Base-by-base conservation (phyloP, 2,113 vertebrate genomes). In the Mobula birostris region DNA sequence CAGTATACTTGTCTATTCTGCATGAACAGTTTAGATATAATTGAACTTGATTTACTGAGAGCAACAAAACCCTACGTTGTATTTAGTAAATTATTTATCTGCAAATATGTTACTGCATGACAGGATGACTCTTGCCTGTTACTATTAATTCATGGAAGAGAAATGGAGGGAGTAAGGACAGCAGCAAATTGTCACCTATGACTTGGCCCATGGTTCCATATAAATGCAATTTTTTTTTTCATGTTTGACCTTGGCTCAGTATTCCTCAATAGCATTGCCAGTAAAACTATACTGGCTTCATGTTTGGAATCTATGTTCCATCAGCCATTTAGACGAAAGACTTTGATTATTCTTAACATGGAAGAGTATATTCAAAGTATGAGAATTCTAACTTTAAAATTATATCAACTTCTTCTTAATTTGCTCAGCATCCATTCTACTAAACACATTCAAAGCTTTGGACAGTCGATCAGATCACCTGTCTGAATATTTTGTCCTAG, bases 21-120 rank as follows among this genome's bases (percentile, higher is more conserved):
- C 85, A 24, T 61, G 85, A 88, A 61, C 85, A 66, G 61, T n/a
- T 87, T n/a, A 11, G 48, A 24, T 29, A 58, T 58, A 11, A 56
- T 61, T 87, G 2, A 4, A 87, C 82, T 27, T 56, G 82, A 9
- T 58, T 63, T n/a, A 29, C 61, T 61, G 56, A 2, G 9, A 87
- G 83, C 27, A 87, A 56, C 24, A 5, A 58, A 21, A 61, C 56
- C 1, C 11, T 61, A 29, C 56, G 61, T 56, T 87, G 83, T 29
- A 61, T 29, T 61, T 87, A 87, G 11, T 87, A 24, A 27, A 87
- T 87, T 87, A 87, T 61, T 87, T 87, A 24, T 87, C 61, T 87
- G 24, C 56, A 87, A 87, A 87, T 61, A 27, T 8, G 27, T 61
- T 87, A 61, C 48, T 1, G 7, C 56, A 14, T 61, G 24, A 29